Evolutionary conservation across 2,797 vertebrate species (phyloP).

Genomic region (Syncerus caffer): DNA sequence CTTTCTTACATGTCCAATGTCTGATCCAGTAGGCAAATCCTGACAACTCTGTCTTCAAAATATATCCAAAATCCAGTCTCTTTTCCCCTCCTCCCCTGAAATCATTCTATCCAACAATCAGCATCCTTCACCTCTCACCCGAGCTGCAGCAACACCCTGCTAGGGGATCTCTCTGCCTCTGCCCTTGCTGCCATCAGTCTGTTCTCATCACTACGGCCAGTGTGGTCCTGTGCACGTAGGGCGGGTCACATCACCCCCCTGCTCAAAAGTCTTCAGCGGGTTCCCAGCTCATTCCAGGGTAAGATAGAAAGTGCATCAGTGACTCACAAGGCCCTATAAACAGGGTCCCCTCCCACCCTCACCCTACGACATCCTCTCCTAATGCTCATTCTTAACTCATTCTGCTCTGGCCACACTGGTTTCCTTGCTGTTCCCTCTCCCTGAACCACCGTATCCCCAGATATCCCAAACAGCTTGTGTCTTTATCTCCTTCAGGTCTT

Average conservation of each 20-base stretch:
- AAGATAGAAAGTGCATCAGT: not conserved
- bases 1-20: not conserved
- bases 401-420: not conserved
- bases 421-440: not conserved
- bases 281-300: not conserved
- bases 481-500: not conserved
- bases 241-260: not conserved
- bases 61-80: not conserved
- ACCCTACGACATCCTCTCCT: not conserved
- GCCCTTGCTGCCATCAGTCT: not conserved
- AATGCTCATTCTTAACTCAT: not conserved
- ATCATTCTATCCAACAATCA: not conserved
- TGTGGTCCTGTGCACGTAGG: not conserved
- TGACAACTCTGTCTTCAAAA: not conserved
- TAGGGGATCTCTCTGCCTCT: not conserved
- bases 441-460: not conserved
- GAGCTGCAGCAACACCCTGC: not conserved
- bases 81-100: not conserved
- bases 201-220: not conserved
- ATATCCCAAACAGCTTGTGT: not conserved
- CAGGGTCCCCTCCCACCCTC: not conserved
- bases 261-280: not conserved
- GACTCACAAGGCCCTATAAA: not conserved
- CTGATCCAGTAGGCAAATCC: not conserved
- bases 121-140: not conserved